A percentile compares a stretch with the other conserved stretches of the same genome.
phyloP scores from a whole-genome alignment of 2,888 invertebrate genomes.

The Chrysolina haemoptera region DNA sequence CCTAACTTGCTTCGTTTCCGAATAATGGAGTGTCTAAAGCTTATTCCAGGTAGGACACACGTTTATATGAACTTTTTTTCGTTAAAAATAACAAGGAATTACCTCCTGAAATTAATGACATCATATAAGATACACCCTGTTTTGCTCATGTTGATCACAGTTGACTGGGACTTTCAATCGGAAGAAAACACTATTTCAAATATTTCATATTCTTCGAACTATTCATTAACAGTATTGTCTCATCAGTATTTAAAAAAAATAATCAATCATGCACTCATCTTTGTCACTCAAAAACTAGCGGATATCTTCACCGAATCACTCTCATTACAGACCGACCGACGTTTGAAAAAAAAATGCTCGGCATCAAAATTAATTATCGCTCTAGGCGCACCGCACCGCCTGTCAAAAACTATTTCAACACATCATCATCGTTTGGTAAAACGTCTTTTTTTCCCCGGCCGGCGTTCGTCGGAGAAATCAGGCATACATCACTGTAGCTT shows the following conservation, averaged over 20 bases:
- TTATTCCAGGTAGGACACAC: too few relatives aligned
- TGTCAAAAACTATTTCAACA: slow-evolving; percentile 22
- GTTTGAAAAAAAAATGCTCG: not conserved
- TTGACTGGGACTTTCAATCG: too few relatives aligned
- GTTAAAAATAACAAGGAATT: too few relatives aligned
- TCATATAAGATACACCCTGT: too few relatives aligned
- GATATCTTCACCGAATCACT: not conserved
- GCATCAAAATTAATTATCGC: slow-evolving; percentile 4
- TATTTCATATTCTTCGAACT: not conserved
- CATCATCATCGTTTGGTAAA: slow-evolving; percentile 4
- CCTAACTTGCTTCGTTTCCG: too few relatives aligned
- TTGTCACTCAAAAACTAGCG: not conserved
- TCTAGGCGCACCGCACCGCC: not conserved
- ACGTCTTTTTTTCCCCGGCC: slow-evolving; percentile 7
- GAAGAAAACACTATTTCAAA: not conserved
- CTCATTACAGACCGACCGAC: not conserved
- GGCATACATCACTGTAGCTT: slow-evolving; percentile 44
- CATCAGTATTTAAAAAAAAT: not conserved
- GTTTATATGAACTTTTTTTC: too few relatives aligned
- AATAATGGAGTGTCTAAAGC: too few relatives aligned
- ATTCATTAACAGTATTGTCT: not conserved
- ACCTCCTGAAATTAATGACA: too few relatives aligned
- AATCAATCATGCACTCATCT: not conserved
- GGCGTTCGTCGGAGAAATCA: slow-evolving; percentile 17
- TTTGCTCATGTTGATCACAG: too few relatives aligned